These are phyloP conservation scores for Neodiprion lecontei DNA, from an alignment of 1,140 invertebrate species.

Conservation along the genomic window DNA sequence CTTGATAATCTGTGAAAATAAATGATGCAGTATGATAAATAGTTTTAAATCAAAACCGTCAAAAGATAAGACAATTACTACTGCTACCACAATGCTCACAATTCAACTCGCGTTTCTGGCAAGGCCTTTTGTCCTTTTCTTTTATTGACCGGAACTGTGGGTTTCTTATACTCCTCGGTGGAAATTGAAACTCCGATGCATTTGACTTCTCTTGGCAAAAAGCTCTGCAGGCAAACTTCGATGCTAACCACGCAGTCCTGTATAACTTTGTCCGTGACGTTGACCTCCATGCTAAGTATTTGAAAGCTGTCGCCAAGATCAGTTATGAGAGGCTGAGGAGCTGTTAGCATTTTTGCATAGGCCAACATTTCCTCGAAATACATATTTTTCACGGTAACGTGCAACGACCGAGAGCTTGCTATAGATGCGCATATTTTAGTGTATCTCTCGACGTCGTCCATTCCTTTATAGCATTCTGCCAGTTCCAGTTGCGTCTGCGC, in stretches of 20 bases:
- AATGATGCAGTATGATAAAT: slow-evolving; percentile 10
- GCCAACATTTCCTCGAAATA: slow-evolving; percentile 81
- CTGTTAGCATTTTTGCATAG: slow-evolving; percentile 65
- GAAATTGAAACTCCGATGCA: slow-evolving; percentile 63
- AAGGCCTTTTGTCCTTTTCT: slow-evolving; percentile 37
- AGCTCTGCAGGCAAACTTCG: slow-evolving; percentile 65
- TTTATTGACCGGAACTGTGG: slow-evolving; percentile 33
- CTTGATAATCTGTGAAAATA: slow-evolving; percentile 51
- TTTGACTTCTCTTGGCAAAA: slow-evolving; percentile 66
- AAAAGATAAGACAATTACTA: background rate
- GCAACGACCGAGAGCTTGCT: slow-evolving; percentile 74
- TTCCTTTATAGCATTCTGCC: slow-evolving; percentile 83
- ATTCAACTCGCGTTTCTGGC: slow-evolving; percentile 40
- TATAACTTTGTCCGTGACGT: slow-evolving; percentile 61
- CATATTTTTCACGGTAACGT: slow-evolving; percentile 75
- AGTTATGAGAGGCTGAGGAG: slow-evolving; percentile 53
- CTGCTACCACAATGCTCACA: slow-evolving; percentile 39
- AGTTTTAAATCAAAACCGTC: slow-evolving; percentile 6
- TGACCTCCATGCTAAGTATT: slow-evolving; percentile 60
- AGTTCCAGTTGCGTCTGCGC: slow-evolving; percentile 84
- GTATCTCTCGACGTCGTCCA: slow-evolving; percentile 77
- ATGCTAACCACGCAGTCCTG: slow-evolving; percentile 67
- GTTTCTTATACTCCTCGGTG: slow-evolving; percentile 57
- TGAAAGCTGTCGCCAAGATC: slow-evolving; percentile 57
- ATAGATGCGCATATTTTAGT: slow-evolving; percentile 79